phyloP scores from a whole-genome alignment of 2,113 vertebrate genomes.

The Tenebrosternarchus preto region DNA sequence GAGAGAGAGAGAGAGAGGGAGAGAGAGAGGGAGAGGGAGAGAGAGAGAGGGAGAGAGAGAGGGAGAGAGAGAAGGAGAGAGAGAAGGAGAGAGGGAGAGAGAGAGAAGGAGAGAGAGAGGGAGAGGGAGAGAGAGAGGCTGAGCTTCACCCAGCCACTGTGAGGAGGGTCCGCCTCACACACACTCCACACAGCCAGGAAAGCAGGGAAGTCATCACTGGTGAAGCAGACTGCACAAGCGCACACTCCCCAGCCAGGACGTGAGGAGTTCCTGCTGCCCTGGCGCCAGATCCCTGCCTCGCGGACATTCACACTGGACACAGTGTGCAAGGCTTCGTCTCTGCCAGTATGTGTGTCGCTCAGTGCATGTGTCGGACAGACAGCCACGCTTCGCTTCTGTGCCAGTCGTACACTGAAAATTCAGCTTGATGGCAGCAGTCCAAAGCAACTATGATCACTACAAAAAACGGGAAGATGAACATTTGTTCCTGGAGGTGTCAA shows the following conservation, averaged over 20 bases:
- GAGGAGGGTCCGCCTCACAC: constrained; percentile 37
- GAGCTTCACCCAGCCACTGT: constrained; percentile 26
- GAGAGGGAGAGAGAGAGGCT: neutral
- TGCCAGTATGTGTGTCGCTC: neutral
- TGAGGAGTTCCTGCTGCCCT: constrained; percentile 14
- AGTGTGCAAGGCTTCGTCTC: neutral
- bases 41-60: constrained; percentile 7
- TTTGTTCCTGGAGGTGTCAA: neutral
- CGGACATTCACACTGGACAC: neutral
- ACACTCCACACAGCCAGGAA: constrained; percentile 43
- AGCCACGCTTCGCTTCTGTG: constrained; percentile 5
- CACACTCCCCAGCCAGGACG: neutral
- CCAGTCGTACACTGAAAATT: constrained; percentile 30
- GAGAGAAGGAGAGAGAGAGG: neutral
- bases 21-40: neutral
- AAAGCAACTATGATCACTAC: constrained; percentile 22
- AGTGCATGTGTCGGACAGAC: constrained; percentile 2
- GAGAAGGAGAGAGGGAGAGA: constrained; percentile 11
- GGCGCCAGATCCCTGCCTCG: neutral
- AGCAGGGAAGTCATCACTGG: constrained; percentile 23
- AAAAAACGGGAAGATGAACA: constrained; percentile 22
- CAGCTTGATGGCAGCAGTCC: constrained; percentile 19
- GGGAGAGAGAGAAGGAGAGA: neutral
- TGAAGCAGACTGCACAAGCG: constrained; percentile 27
- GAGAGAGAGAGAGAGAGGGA: neutral